Percentiles rank a stretch among this genome's conserved stretches.
phyloP scores from a whole-genome alignment of 2,113 vertebrate genomes.

The Brachyhypopomus occidentalis region DNA sequence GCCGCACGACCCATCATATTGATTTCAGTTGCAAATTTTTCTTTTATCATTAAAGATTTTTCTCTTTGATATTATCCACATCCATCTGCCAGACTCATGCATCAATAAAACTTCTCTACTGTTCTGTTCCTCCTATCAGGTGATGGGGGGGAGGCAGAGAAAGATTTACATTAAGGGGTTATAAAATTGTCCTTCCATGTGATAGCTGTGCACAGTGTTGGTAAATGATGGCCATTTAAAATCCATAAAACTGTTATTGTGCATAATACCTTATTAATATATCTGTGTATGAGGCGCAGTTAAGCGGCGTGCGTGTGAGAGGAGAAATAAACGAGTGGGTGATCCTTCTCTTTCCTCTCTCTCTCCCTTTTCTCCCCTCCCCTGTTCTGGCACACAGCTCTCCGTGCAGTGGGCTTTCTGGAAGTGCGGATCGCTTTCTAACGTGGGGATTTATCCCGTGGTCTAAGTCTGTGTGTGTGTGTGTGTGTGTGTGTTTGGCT shows the following conservation, averaged over 20 bases:
- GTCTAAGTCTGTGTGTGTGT: slow-evolving; percentile 49
- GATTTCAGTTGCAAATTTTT: slow-evolving; percentile 32
- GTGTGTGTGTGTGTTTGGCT: slow-evolving; percentile 47
- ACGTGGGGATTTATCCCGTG: slow-evolving; percentile 46
- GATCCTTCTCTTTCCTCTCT: slow-evolving; percentile 35
- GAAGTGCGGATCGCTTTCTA: slow-evolving; percentile 48
- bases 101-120: slow-evolving; percentile 68
- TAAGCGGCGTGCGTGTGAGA: slow-evolving; percentile 59
- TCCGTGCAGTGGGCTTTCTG: slow-evolving; percentile 32
- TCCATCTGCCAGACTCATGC: slow-evolving; percentile 32
- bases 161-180: slow-evolving; percentile 69
- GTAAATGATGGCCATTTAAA: slow-evolving; percentile 76
- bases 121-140: slow-evolving; percentile 66
- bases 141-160: slow-evolving; percentile 53
- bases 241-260: slow-evolving; percentile 78
- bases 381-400: slow-evolving; percentile 34
- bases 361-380: background rate
- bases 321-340: slow-evolving; percentile 56
- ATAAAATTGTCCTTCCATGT: slow-evolving; percentile 71
- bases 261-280: slow-evolving; percentile 76
- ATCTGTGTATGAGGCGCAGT: slow-evolving; percentile 66
- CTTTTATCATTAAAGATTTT: slow-evolving; percentile 43
- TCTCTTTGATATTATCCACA: slow-evolving; percentile 39
- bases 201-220: slow-evolving; percentile 68
- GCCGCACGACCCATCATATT: slow-evolving; percentile 16